Conservation (phyloP, 2,888 invertebrate species). For the Volucella bombylans region DNA sequence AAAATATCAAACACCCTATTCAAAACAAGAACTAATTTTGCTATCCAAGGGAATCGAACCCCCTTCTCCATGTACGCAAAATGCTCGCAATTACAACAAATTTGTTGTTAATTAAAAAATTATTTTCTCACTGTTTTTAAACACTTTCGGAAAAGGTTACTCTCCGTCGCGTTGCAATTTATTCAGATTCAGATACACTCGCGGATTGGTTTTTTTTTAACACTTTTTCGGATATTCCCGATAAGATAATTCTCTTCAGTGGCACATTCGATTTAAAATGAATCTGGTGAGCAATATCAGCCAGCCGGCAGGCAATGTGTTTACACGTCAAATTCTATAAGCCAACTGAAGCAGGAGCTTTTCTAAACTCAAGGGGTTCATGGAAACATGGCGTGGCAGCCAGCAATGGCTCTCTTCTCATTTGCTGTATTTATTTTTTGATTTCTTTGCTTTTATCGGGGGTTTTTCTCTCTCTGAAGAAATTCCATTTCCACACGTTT, state of each 20-base stretch:
- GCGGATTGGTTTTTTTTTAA: neutral
- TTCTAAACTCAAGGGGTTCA: constrained; percentile 46
- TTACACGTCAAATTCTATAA: constrained; percentile 55
- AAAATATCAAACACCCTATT: neutral
- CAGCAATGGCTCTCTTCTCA: constrained; percentile 31
- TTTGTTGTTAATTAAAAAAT: neutral
- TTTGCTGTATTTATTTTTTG: neutral
- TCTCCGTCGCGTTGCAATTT: constrained; percentile 3
- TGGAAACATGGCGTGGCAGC: neutral
- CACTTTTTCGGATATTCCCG: constrained; percentile 48
- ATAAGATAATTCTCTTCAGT: constrained; percentile 10
- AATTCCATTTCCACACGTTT: constrained; percentile 30
- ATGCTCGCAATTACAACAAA: neutral
- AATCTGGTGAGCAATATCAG: constrained; percentile 11
- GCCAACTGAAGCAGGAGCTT: constrained; percentile 64
- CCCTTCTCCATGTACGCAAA: constrained; percentile 46
- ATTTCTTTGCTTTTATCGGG: neutral
- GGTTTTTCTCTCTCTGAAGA: constrained; percentile 24
- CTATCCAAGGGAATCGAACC: constrained; percentile 11
- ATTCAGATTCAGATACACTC: neutral
- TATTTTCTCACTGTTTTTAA: constrained; percentile 19
- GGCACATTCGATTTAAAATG: constrained; percentile 40
- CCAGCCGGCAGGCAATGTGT: constrained; percentile 37
- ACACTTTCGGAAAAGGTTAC: constrained; percentile 13
- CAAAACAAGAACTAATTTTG: neutral